Evolutionary conservation across 2,113 vertebrate genomes (phyloP).

Genomic region (Litocranius walleri): DNA sequence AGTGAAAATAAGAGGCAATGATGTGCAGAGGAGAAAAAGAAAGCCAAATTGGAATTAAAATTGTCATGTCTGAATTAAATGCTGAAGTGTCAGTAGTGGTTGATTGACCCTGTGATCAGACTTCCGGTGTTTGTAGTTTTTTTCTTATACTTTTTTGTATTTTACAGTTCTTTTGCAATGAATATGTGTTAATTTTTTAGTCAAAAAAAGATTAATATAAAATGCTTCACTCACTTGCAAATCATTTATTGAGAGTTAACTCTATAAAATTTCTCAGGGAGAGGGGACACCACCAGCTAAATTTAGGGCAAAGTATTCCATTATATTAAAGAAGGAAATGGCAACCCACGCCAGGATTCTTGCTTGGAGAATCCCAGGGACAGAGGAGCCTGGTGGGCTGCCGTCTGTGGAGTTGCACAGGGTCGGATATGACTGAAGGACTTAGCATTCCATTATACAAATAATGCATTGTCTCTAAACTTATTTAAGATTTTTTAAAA

Average conservation of each 20-base stretch:
- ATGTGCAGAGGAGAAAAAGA: not conserved
- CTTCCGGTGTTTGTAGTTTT: not conserved
- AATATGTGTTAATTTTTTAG: not conserved
- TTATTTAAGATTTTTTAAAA: constrained; percentile 72
- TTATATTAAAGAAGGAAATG: constrained; percentile 7
- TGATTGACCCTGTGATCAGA: not conserved
- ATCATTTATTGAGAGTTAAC: constrained; percentile 51
- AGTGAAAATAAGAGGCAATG: not conserved
- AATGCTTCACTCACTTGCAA: not conserved
- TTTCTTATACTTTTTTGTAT: not conserved
- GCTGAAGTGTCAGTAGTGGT: not conserved
- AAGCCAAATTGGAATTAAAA: not conserved
- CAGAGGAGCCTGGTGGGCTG: not conserved
- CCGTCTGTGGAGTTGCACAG: not conserved
- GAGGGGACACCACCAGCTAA: not conserved
- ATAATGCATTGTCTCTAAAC: constrained; percentile 72
- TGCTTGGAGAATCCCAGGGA: not conserved
- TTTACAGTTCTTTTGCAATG: not conserved
- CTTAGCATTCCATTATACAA: constrained; percentile 50
- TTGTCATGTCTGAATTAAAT: not conserved
- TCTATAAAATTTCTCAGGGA: constrained; percentile 32
- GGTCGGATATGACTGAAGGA: not conserved
- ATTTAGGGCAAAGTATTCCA: constrained; percentile 43
- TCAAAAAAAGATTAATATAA: not conserved
- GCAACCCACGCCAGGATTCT: not conserved